phyloP scores from a whole-genome alignment of 2,888 invertebrate genomes.

The Enchytraeus crypticus region DNA sequence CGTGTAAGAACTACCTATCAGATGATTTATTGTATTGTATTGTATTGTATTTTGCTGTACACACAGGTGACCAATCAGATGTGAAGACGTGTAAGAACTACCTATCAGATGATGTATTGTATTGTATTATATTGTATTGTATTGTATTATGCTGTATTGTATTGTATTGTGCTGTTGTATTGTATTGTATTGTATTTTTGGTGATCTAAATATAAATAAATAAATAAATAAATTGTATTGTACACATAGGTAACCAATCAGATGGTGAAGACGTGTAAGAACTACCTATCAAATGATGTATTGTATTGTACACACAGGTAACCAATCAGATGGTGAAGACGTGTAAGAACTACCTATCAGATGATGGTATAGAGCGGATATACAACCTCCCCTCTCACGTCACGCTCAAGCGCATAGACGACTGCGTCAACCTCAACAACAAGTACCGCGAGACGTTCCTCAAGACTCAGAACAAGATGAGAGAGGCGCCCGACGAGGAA shows the following conservation, averaged over 20 bases:
- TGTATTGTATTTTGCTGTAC: too few species aligned
- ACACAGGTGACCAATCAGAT: not conserved
- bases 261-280: constrained; percentile 46
- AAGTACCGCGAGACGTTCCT: constrained; percentile 2
- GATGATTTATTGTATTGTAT: not conserved
- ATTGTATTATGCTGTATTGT: not conserved
- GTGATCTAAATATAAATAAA: too few species aligned
- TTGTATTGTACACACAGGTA: not conserved
- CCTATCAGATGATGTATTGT: not conserved
- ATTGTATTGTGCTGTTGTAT: not conserved
- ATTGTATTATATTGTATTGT: not conserved
- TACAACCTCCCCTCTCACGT: too few species aligned
- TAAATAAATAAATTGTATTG: too few species aligned
- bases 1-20: constrained; percentile 43
- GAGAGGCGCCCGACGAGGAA: constrained; percentile 35
- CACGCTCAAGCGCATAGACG: too few species aligned
- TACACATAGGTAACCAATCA: too few species aligned
- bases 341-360: too few species aligned
- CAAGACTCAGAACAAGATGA: constrained; percentile 47
- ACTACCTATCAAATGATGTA: constrained; percentile 32
- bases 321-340: not conserved
- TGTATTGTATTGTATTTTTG: not conserved
- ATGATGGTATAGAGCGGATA: too few species aligned
- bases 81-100: too few species aligned
- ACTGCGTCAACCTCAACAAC: constrained; percentile 51